phyloP scores from a whole-genome alignment of 2,797 vertebrate genomes.

The Onychomys leucogaster region DNA sequence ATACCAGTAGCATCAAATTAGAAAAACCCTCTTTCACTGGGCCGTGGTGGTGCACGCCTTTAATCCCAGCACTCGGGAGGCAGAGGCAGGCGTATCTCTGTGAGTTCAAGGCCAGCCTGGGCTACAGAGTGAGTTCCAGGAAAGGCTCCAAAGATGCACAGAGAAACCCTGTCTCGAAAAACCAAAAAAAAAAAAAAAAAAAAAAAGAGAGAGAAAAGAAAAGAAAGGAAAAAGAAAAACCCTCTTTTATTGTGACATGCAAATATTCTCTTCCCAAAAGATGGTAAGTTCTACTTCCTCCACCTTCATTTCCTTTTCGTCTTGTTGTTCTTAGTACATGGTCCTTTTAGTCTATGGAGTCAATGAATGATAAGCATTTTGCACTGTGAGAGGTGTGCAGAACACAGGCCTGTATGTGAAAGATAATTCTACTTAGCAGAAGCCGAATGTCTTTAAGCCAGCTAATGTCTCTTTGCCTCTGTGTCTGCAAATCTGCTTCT shows the following conservation, averaged over 20 bases:
- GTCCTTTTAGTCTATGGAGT: neutral
- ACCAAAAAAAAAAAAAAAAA: no score
- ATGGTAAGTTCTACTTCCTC: conserved; percentile 23
- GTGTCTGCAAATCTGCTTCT: neutral
- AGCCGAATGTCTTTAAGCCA: neutral
- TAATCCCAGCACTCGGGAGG: no score
- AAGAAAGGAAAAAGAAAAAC: no score
- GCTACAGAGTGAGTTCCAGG: no score
- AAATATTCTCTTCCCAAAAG: neutral
- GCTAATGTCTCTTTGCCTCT: neutral
- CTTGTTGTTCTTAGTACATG: neutral
- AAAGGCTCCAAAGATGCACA: no score
- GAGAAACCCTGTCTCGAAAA: no score
- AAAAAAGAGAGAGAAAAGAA: no score
- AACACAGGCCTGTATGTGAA: neutral
- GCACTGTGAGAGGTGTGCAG: neutral
- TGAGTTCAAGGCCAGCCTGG: no score
- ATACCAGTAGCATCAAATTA: neutral
- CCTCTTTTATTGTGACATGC: neutral
- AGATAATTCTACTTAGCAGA: neutral
- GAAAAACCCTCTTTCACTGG: neutral
- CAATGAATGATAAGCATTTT: neutral
- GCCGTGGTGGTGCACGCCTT: no score
- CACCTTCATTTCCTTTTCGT: neutral
- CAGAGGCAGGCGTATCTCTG: no score